Percentiles rank a stretch among this genome's conserved stretches.
Conservation (phyloP, 2,113 vertebrate genomes). For the Megaceryle maxima region DNA sequence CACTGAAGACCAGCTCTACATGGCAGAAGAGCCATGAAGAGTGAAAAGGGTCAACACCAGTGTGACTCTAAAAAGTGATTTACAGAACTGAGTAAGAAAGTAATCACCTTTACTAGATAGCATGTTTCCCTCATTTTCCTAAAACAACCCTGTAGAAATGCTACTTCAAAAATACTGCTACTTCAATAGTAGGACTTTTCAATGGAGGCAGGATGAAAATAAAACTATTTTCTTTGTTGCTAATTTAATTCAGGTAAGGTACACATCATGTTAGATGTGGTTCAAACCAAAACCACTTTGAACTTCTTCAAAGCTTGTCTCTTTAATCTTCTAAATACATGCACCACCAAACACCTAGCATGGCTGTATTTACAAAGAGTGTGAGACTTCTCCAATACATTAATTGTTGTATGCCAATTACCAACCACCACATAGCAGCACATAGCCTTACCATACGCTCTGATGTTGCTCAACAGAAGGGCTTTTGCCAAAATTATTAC, state of each 20-base stretch:
- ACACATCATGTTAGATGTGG: neutral
- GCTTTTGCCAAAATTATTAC: neutral
- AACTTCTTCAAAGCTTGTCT: conserved; percentile 24
- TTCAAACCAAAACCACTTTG: conserved; percentile 20
- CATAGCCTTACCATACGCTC: neutral
- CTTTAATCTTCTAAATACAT: neutral
- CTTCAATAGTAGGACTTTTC: neutral
- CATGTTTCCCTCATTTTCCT: neutral
- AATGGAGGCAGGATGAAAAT: neutral
- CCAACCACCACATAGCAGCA: neutral
- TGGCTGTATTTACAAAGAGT: neutral
- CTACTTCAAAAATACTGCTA: neutral
- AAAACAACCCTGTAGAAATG: neutral
- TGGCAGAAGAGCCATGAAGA: neutral
- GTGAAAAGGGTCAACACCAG: neutral
- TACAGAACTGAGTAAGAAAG: neutral
- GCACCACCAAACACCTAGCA: neutral
- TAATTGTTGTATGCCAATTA: conserved; percentile 12
- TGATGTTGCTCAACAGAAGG: conserved; percentile 12
- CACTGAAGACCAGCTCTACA: neutral
- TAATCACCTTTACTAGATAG: neutral
- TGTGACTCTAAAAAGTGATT: neutral
- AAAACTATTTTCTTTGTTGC: neutral
- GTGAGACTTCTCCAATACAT: neutral
- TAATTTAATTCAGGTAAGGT: neutral